phyloP scores from a whole-genome alignment of 2,797 vertebrate species.

The Tinamus major region DNA sequence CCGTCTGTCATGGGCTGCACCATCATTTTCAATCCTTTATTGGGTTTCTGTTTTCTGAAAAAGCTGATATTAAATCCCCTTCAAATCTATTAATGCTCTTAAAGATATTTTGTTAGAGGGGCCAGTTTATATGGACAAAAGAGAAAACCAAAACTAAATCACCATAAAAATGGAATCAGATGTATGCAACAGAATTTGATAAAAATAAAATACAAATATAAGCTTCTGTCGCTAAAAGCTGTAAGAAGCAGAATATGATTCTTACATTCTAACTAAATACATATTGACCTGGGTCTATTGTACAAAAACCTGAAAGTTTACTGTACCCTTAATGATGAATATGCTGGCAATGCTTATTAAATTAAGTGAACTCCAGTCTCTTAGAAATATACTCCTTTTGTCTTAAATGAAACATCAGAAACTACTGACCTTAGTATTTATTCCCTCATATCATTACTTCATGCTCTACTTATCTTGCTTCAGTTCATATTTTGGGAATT shows the following conservation, averaged over 20 bases:
- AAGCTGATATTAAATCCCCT: not conserved
- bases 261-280: not conserved
- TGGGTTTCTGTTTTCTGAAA: not conserved
- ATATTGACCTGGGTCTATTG: accelerated
- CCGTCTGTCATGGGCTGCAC: not conserved
- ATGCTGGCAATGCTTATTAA: not conserved
- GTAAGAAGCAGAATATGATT: not conserved
- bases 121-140: not conserved
- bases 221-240: not conserved
- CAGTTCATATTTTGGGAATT: not conserved
- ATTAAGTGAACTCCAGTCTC: not conserved
- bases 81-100: not conserved
- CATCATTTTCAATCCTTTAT: not conserved
- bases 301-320: not conserved
- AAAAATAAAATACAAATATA: not conserved
- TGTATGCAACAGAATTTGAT: not conserved
- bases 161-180: not conserved
- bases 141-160: not conserved
- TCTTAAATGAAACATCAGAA: not conserved
- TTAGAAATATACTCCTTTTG: not conserved
- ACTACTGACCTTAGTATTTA: not conserved
- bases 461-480: not conserved
- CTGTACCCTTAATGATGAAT: not conserved
- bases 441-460: not conserved
- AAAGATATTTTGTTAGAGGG: not conserved